Base-by-base conservation (phyloP, 2,888 invertebrate species). In the Erebia aethiops region DNA sequence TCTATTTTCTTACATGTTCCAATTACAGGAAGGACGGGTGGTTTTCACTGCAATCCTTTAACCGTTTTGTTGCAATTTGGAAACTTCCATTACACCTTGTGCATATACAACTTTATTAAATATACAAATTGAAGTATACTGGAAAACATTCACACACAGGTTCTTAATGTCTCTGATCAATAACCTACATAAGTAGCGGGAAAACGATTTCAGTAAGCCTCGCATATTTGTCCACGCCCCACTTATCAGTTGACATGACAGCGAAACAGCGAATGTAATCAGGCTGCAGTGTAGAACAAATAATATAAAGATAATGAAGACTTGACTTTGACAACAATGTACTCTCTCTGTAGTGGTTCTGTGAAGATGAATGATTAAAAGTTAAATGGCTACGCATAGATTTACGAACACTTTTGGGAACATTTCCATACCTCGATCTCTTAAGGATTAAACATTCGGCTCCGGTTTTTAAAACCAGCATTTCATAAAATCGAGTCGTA, bases 181-280 rank as follows among this genome's bases (percentile, higher is more conserved):
- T 65, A 61, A 63, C 71, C 69, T 69, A 69, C 54, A 61, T 71
- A 64, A 61, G 57, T 52, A 65, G 60, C 61, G 41, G 43, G 49
- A 68, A 71, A 68, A 63, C 49, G 35, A 51, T 63, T 72, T 46
- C 58, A 67, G 63, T 54, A 26, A 49, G 46, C 62, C 10, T 21
- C 51, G 26, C 52, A 57, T 67, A 69, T 71, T 66, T 54, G 67
- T 57, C 18, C 54, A 49, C 67, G 54, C 54, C 54, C 9, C 54
- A 67, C 67, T 74, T 74, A 73, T 73, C 73, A 60, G 68, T 69
- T 62, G 61, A 68, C 70, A 68, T 58, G 69, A 64, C 58, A 56
- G 69, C 71, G 68, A 74, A 72, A 74, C 71, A 73, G 74, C 72
- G 66, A 72, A 71, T 74, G 75, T 75, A 73, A 78, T 77, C 76